Conservation (phyloP, 2,113 vertebrate species). For the Neolamprologus kungweensis region DNA sequence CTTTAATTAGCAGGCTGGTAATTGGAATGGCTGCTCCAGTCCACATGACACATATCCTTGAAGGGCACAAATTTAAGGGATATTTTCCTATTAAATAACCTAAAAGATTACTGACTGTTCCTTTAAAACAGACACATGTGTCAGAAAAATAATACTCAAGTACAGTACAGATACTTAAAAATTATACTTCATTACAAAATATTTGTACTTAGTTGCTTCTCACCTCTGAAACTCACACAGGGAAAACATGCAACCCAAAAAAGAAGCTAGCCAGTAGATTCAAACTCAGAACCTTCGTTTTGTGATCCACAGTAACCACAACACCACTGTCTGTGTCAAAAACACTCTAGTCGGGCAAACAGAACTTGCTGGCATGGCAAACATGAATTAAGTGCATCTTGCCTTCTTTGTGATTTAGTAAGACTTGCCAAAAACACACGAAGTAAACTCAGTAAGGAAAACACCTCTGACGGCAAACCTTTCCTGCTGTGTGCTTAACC, state of each 20-base stretch:
- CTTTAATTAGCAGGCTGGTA: not conserved
- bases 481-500: not conserved
- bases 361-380: not conserved
- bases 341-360: not conserved
- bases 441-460: not conserved
- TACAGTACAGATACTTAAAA: not conserved
- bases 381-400: not conserved
- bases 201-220: not conserved
- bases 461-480: not conserved
- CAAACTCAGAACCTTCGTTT: not conserved
- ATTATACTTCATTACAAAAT: not conserved
- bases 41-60: not conserved
- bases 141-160: not conserved
- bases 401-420: not conserved
- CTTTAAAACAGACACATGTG: not conserved
- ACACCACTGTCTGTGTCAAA: not conserved
- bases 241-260: not conserved
- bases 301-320: not conserved
- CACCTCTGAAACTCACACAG: not conserved
- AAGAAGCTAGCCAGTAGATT: not conserved
- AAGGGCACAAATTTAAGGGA: not conserved
- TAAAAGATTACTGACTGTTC: fast-evolving
- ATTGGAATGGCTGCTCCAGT: not conserved
- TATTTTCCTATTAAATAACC: not conserved
- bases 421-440: not conserved